Conservation (phyloP, 2,113 vertebrate genomes). For the Chloebia gouldiae region DNA sequence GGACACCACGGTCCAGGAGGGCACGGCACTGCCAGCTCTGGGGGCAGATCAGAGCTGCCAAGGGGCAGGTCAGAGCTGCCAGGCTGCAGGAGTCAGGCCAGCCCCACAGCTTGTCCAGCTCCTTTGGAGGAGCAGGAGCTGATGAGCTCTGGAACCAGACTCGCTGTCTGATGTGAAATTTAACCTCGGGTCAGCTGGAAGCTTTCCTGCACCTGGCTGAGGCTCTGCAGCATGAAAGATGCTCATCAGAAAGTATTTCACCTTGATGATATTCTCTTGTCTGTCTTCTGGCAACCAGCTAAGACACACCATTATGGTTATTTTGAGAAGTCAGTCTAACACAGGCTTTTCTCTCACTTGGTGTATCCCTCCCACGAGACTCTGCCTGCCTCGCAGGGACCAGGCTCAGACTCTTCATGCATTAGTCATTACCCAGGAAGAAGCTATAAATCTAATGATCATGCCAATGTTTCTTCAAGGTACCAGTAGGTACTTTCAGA, state of each 20-base stretch:
- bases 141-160: neutral
- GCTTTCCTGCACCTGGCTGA: neutral
- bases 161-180: neutral
- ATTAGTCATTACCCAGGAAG: slow-evolving; percentile 36
- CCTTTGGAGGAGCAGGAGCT: neutral
- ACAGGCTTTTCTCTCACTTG: neutral
- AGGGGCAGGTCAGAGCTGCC: neutral
- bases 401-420: slow-evolving; percentile 7
- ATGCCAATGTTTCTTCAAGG: neutral
- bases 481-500: neutral
- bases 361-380: neutral
- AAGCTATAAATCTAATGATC: slow-evolving; percentile 19
- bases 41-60: neutral
- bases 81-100: neutral
- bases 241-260: slow-evolving; percentile 6
- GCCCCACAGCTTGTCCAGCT: neutral
- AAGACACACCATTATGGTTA: neutral
- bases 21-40: neutral
- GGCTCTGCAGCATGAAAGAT: neutral
- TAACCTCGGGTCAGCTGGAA: neutral
- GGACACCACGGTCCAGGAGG: neutral
- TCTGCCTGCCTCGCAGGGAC: neutral
- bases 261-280: neutral
- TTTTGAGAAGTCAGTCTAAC: neutral
- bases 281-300: neutral